A percentile compares a stretch with the other conserved stretches of the same genome.
These are phyloP conservation scores for Tetranychus truncatus DNA, from an alignment of 2,888 invertebrate genomes.

Conservation along the genomic window DNA sequence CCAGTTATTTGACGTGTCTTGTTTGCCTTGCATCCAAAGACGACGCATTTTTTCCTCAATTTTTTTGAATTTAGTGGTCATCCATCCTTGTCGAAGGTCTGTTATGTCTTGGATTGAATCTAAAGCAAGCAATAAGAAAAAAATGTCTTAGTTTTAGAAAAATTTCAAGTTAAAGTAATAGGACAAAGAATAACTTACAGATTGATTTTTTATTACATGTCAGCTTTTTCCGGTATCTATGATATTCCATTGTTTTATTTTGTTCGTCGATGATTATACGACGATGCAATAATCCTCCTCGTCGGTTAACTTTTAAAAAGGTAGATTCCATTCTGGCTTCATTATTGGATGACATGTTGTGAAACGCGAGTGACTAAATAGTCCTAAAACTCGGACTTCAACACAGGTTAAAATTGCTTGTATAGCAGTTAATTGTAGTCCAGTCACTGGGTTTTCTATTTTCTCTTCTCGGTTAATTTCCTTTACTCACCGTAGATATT, in stretches of 20 bases:
- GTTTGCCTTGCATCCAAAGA: not conserved
- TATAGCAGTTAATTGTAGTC: too few species aligned
- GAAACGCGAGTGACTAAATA: too few species aligned
- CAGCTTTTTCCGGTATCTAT: not conserved
- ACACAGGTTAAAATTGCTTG: too few species aligned
- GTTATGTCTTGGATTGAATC: constrained; percentile 4
- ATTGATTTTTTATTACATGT: not conserved
- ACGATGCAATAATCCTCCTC: not conserved
- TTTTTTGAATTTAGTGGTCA: not conserved
- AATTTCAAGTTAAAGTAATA: too few species aligned
- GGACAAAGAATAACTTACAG: not conserved
- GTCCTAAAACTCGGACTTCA: too few species aligned
- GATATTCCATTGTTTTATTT: not conserved
- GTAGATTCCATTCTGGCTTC: not conserved
- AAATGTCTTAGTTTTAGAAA: not conserved
- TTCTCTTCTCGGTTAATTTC: too few species aligned
- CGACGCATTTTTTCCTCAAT: not conserved
- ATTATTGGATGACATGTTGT: not conserved
- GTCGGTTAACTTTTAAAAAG: constrained; percentile 8
- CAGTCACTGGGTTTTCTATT: too few species aligned
- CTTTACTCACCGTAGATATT: too few species aligned
- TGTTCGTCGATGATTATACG: not conserved
- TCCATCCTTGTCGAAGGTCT: not conserved
- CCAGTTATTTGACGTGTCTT: not conserved
- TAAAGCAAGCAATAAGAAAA: not conserved